Evolutionary conservation across 2,113 vertebrate genomes (phyloP).

Genomic region (Porphyrio hochstetteri): DNA sequence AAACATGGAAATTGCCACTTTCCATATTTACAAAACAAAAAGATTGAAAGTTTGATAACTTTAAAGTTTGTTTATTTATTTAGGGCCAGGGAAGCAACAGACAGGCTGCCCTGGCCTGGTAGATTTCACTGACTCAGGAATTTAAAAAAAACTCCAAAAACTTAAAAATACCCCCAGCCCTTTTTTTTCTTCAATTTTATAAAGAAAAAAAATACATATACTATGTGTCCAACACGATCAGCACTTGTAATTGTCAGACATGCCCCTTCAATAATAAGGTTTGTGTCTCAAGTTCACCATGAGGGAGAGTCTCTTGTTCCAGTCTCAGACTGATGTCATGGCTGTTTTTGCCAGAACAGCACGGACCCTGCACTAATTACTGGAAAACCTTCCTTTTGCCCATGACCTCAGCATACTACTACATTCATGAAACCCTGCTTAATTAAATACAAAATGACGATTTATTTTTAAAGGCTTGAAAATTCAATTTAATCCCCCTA

Average conservation of each 20-base stretch:
- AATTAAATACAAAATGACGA: slow-evolving; percentile 57
- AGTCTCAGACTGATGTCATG: slow-evolving; percentile 18
- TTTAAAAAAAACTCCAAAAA: too few relatives aligned
- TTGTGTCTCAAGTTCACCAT: slow-evolving; percentile 19
- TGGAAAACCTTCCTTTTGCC: slow-evolving; percentile 60
- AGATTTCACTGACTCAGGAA: neutral
- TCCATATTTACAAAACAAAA: neutral
- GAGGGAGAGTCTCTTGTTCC: neutral
- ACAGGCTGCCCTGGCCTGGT: neutral
- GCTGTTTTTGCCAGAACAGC: slow-evolving; percentile 61
- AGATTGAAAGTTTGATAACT: neutral
- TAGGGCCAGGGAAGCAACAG: neutral
- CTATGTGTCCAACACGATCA: neutral
- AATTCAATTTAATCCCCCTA: slow-evolving; percentile 33
- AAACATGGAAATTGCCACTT: neutral
- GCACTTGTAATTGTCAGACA: neutral
- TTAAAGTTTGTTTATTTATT: neutral
- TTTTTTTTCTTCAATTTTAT: neutral
- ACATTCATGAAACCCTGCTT: slow-evolving; percentile 44
- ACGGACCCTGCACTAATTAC: slow-evolving; percentile 62
- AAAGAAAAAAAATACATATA: neutral
- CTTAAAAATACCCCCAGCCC: neutral
- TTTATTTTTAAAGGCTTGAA: slow-evolving; percentile 58
- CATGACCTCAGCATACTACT: slow-evolving; percentile 57
- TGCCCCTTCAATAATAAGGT: slow-evolving; percentile 9